phyloP scores from a whole-genome alignment of 2,888 invertebrate species.

The Ophioninae sp. region DNA sequence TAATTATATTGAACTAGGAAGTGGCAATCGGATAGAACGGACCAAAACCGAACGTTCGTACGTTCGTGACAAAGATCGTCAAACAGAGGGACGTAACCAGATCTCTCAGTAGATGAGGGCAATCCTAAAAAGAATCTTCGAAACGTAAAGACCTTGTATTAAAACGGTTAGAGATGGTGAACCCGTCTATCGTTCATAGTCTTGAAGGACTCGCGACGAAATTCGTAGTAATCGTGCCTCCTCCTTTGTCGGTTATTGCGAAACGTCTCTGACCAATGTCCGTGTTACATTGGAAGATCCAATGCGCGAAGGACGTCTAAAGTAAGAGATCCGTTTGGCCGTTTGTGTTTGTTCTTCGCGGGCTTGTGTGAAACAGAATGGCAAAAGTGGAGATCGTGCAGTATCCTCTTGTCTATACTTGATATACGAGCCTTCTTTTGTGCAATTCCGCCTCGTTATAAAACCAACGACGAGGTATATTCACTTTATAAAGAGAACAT shows the following conservation, averaged over 20 bases:
- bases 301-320: slow-evolving; percentile 53
- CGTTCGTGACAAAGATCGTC: no score
- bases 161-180: no score
- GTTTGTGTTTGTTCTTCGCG: neutral
- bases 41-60: no score
- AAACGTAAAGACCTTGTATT: no score
- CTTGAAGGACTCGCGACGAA: slow-evolving; percentile 66
- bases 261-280: slow-evolving; percentile 42
- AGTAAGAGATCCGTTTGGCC: neutral
- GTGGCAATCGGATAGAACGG: no score
- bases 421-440: slow-evolving; percentile 76
- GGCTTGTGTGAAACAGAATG: slow-evolving; percentile 20
- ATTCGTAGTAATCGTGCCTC: slow-evolving; percentile 63
- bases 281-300: slow-evolving; percentile 33
- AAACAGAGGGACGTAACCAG: no score
- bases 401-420: slow-evolving; percentile 74
- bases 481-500: slow-evolving; percentile 60
- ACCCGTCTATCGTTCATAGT: slow-evolving; percentile 32
- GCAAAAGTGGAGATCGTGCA: slow-evolving; percentile 50
- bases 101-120: no score
- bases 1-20: no score
- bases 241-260: slow-evolving; percentile 67
- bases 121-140: no score
- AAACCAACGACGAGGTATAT: slow-evolving; percentile 67
- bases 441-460: slow-evolving; percentile 77